phyloP scores from a whole-genome alignment of 2,113 vertebrate genomes.

The Varanus salvator region DNA sequence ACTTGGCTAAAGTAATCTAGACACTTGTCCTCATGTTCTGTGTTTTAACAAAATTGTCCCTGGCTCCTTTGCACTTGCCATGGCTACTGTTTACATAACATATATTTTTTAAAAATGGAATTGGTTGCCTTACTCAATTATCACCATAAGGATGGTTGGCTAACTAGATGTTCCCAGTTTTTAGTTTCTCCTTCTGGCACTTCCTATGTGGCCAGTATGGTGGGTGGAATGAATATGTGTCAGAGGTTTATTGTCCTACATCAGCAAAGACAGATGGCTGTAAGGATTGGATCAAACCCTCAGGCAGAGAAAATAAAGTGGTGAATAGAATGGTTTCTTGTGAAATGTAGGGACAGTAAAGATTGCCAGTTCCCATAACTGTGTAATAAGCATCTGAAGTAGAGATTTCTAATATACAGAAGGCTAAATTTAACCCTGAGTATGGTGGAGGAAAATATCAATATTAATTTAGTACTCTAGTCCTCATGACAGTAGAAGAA shows the following conservation, averaged over 20 bases:
- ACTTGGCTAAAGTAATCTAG: conserved; percentile 36
- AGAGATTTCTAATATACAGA: background rate
- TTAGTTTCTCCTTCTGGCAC: conserved; percentile 38
- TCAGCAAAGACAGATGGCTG: conserved; percentile 24
- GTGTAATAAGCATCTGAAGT: background rate
- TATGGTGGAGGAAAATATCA: background rate
- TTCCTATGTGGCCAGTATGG: conserved; percentile 30
- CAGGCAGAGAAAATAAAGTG: conserved; percentile 30
- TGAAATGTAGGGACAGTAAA: conserved; percentile 18
- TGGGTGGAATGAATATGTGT: conserved; percentile 24
- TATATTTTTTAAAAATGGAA: conserved; percentile 7
- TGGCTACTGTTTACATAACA: conserved; percentile 42
- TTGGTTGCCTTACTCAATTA: conserved; percentile 36
- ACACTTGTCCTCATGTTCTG: conserved; percentile 28
- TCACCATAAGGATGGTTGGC: conserved; percentile 34
- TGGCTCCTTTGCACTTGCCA: conserved; percentile 33
- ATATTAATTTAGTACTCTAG: background rate
- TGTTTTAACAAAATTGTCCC: conserved; percentile 38
- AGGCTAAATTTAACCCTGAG: background rate
- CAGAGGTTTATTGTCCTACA: conserved; percentile 36
- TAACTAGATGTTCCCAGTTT: conserved; percentile 45
- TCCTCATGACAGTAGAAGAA: background rate
- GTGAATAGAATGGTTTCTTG: conserved; percentile 9
- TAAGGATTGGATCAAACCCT: conserved; percentile 27
- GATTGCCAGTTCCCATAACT: conserved; percentile 3